A percentile compares a stretch with the other conserved stretches of the same genome.
These are phyloP conservation scores for Ricordea florida DNA, from an alignment of 92 coral and sea anemone species.

Conservation along the genomic window DNA sequence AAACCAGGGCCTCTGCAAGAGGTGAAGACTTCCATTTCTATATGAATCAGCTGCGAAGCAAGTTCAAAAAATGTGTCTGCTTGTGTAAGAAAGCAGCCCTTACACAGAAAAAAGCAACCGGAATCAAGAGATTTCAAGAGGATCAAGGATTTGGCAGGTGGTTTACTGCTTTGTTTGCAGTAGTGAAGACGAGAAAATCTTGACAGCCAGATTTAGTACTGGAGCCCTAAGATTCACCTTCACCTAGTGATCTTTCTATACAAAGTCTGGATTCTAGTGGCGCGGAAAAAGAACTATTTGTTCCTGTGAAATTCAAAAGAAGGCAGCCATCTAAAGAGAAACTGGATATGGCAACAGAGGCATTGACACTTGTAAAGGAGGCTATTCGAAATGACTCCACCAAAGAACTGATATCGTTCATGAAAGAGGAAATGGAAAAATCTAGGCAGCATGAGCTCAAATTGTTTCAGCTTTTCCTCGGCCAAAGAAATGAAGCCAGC, in stretches of 20 bases:
- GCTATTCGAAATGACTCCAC: conserved; percentile 14
- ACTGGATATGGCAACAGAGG: neutral
- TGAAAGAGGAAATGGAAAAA: conserved; percentile 13
- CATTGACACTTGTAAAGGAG: neutral
- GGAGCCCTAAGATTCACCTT: conserved; percentile 6
- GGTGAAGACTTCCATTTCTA: too few species aligned
- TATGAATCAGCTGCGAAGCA: conserved; percentile 13
- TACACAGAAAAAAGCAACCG: too few species aligned
- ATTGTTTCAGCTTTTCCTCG: too few species aligned
- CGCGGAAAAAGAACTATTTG: too few species aligned
- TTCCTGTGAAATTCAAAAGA: too few species aligned
- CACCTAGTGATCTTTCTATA: neutral
- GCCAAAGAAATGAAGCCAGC: too few species aligned
- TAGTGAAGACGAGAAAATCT: conserved; percentile 21
- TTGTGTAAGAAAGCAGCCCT: too few species aligned
- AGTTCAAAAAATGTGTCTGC: too few species aligned
- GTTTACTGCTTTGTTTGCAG: conserved; percentile 14
- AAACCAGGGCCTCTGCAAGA: neutral
- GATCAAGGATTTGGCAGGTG: too few species aligned
- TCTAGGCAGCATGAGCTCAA: conserved; percentile 15
- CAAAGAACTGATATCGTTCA: too few species aligned
- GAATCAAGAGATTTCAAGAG: too few species aligned
- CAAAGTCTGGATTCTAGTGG: neutral
- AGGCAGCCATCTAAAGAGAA: neutral
- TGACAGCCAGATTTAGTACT: conserved; percentile 8